These are phyloP conservation scores for Xestia rhomboidea DNA, from an alignment of 2,888 invertebrate species.

Conservation along the genomic window DNA sequence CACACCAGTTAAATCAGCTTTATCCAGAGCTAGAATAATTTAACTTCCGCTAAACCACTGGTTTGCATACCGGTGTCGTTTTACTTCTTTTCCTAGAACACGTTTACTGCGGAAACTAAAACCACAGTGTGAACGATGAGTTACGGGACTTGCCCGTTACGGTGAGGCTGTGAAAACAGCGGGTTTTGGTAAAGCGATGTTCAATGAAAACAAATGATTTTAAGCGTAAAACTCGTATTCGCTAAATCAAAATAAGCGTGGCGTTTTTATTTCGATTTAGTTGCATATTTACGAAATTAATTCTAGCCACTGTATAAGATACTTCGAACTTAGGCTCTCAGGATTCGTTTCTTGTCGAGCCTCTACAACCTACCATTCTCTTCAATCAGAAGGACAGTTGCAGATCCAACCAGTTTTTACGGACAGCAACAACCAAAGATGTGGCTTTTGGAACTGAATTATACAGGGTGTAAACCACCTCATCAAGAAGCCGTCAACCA, in stretches of 20 bases:
- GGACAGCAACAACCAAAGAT: neutral
- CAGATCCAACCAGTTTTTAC: neutral
- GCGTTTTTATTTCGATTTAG: neutral
- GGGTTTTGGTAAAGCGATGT: constrained; percentile 18
- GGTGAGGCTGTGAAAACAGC: constrained; percentile 54
- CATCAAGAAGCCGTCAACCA: too few relatives aligned
- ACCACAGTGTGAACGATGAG: constrained; percentile 72
- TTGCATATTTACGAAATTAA: neutral
- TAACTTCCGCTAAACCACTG: constrained; percentile 49
- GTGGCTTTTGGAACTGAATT: neutral
- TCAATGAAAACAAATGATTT: neutral
- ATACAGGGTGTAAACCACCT: too few relatives aligned
- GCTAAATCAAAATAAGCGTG: neutral
- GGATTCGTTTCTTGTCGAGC: neutral
- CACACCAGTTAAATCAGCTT: constrained; percentile 45
- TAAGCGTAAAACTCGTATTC: neutral
- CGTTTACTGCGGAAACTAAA: constrained; percentile 67
- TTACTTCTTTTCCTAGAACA: constrained; percentile 62
- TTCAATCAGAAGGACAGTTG: neutral
- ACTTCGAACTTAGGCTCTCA: neutral
- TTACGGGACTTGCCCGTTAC: constrained; percentile 73
- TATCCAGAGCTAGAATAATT: constrained; percentile 52
- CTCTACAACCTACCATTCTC: neutral
- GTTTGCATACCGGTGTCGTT: constrained; percentile 60
- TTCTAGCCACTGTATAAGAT: neutral